Conservation (phyloP, 2,888 invertebrate genomes). For the Petrophora chlorosata region DNA sequence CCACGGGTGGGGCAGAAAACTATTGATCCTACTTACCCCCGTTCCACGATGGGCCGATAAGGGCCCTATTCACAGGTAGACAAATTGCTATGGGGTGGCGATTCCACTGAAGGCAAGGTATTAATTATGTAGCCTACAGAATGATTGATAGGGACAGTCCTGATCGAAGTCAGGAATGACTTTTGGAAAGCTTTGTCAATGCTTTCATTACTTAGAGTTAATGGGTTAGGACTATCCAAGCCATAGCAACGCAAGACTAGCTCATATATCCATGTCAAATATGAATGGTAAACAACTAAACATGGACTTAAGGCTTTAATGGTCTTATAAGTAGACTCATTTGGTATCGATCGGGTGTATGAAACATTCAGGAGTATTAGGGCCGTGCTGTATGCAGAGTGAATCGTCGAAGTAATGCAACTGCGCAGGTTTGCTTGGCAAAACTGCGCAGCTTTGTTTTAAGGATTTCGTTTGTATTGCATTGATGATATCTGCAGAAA, state of each 20-base stretch:
- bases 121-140: conserved; percentile 75
- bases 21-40: conserved; percentile 78
- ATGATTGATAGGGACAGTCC: conserved; percentile 72
- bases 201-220: conserved; percentile 31
- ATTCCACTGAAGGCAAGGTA: conserved; percentile 60
- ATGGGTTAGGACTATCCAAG: conserved; percentile 20
- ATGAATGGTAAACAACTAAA: neutral
- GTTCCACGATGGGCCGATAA: conserved; percentile 75
- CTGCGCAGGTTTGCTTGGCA: too few species aligned
- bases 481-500: too few species aligned
- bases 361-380: conserved; percentile 5
- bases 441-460: too few species aligned
- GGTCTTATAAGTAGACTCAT: conserved; percentile 5
- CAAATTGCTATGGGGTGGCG: conserved; percentile 71
- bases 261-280: neutral
- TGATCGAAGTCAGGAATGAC: conserved; percentile 42
- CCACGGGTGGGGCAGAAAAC: conserved; percentile 66
- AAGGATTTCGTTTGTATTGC: too few species aligned
- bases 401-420: neutral
- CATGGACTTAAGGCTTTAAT: conserved; percentile 1
- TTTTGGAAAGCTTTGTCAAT: conserved; percentile 33
- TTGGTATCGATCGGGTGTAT: conserved; percentile 10
- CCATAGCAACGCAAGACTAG: conserved; percentile 12
- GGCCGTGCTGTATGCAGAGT: neutral
- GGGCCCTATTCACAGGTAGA: conserved; percentile 65